Evolutionary conservation across 2,888 invertebrate species (phyloP), one percentile per base, ranked within the genome.

Genomic region (Dasypolia templi): DNA sequence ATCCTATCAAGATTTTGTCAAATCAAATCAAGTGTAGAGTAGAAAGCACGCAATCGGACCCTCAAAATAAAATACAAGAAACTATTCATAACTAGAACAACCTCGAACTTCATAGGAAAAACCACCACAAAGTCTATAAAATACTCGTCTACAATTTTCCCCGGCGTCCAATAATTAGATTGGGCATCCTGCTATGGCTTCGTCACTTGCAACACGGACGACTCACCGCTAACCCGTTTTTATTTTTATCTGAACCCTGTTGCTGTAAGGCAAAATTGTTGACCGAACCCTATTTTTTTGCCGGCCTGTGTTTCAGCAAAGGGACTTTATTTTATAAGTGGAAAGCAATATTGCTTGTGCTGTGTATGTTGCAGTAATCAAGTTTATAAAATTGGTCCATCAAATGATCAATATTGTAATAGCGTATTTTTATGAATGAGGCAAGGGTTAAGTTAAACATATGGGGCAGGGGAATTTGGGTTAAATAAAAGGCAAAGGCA

Each of bases 111-210:
- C 14, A 42, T 53, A 39, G 39, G 9, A 58, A 61, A 70, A 53
- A 12, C 6, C 44, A n/a, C 11, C 9, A 39, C n/a, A 22, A 17
- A 39, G 46, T 65, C 22, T 22, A 65, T 65, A 64, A 83, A 77
- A 75, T 55, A 66, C 49, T 46, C 68, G 35, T 51, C 44, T 22
- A 42, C 58, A 53, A 46, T 66, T 72, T 67, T 71, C 62, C 44
- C 72, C 32, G 63, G 75, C 77, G 46, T 73, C 65, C 83, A 85
- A 84, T 87, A 87, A 86, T 87, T 87, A 87, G 88, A 87, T 87
- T 79, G 70, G 76, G 65, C 66, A 76, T 56, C 67, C 74, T 59
- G 79, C 75, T 68, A 70, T 65, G 64, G 67, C 77, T 79, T 81
- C 77, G 68, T 83, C 85, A 81, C 81, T 81, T 49, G 69, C 81